phyloP scores from a whole-genome alignment of 2,888 invertebrate genomes.

The Perizoma affinitatum region DNA sequence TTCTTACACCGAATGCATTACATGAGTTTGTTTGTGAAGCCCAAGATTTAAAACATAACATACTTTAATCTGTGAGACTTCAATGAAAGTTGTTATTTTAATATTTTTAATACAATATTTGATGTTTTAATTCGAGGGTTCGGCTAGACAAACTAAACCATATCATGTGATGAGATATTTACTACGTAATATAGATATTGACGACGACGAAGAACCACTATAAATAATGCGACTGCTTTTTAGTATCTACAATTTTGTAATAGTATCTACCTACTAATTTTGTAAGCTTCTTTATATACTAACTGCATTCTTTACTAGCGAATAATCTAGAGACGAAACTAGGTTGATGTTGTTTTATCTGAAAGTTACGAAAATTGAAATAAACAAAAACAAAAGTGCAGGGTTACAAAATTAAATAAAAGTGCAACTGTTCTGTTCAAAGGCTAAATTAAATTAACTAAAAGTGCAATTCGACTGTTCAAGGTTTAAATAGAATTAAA shows the following conservation, averaged over 20 bases:
- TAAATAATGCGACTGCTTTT: not conserved
- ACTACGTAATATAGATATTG: no score
- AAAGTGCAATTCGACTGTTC: no score
- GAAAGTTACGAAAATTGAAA: conserved; percentile 58
- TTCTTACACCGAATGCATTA: no score
- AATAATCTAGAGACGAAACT: conserved; percentile 58
- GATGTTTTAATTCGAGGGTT: no score
- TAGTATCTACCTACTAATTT: not conserved
- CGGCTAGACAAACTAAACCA: no score
- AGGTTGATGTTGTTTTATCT: conserved; percentile 57
- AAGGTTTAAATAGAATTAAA: not conserved
- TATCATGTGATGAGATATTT: no score
- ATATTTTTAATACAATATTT: no score
- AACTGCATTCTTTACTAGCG: conserved; percentile 44
- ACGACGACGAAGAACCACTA: not conserved
- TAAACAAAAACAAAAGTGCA: conserved; percentile 33
- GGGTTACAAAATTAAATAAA: conserved; percentile 2
- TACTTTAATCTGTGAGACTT: no score
- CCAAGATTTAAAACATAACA: no score
- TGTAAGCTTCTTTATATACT: not conserved
- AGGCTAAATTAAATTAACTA: no score
- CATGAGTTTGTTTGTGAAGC: no score
- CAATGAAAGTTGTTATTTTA: no score
- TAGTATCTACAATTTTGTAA: not conserved
- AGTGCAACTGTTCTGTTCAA: not conserved